A percentile compares a stretch with the other conserved stretches of the same genome.
Conservation (phyloP, 2,888 invertebrate genomes). For the Polydesmus complanatus region DNA sequence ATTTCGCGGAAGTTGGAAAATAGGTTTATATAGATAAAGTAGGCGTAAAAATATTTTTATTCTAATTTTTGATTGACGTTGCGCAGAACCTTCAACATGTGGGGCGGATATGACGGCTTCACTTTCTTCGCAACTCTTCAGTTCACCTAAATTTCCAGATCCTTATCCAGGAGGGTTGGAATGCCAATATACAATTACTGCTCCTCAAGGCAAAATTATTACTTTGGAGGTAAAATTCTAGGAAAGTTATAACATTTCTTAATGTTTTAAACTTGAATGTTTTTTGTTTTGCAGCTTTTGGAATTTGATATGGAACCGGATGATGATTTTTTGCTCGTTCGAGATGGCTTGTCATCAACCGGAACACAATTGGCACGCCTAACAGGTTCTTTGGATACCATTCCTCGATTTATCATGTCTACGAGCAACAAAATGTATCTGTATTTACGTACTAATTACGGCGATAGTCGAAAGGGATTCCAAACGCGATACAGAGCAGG, state of each 20-base stretch:
- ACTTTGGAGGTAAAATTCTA: slow-evolving; percentile 54
- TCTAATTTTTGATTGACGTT: too few species aligned
- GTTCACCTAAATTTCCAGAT: slow-evolving; percentile 82
- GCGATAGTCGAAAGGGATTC: slow-evolving; percentile 79
- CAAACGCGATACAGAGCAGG: slow-evolving; percentile 69
- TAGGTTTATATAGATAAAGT: slow-evolving; percentile 19
- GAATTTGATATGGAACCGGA: slow-evolving; percentile 31
- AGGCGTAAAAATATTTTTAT: background rate
- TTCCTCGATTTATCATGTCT: slow-evolving; percentile 71
- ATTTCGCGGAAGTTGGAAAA: slow-evolving; percentile 41
- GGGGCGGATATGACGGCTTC: slow-evolving; percentile 77
- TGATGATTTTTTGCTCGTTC: slow-evolving; percentile 67
- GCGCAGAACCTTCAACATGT: slow-evolving; percentile 68
- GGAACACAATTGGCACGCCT: slow-evolving; percentile 68
- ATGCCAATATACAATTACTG: slow-evolving; percentile 80
- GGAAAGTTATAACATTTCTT: background rate
- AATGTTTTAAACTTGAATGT: background rate
- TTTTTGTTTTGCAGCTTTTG: slow-evolving; percentile 25
- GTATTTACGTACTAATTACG: slow-evolving; percentile 81
- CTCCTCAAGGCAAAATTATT: slow-evolving; percentile 79
- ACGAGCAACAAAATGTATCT: slow-evolving; percentile 76
- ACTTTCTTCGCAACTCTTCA: slow-evolving; percentile 72
- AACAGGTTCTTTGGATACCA: slow-evolving; percentile 61
- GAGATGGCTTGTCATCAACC: slow-evolving; percentile 80
- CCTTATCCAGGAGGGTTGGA: slow-evolving; percentile 92